phyloP scores from a whole-genome alignment of 1,140 invertebrate species.

The Eufriesea mexicana region DNA sequence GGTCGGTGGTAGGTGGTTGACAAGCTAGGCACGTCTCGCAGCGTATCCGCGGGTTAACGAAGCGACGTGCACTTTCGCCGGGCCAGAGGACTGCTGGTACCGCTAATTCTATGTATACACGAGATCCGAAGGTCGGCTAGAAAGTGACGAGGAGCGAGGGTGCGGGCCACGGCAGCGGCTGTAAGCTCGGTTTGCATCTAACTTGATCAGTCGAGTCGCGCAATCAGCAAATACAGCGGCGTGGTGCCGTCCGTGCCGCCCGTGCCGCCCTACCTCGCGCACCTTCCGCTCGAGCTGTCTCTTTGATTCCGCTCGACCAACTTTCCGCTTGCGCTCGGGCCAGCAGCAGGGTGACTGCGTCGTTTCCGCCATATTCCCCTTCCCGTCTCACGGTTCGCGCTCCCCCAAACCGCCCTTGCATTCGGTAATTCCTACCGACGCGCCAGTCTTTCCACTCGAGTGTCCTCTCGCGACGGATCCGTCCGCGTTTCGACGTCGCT shows the following conservation, averaged over 20 bases:
- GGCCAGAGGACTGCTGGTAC: conserved; percentile 47
- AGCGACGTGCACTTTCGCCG: conserved; percentile 62
- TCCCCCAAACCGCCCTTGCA: no score
- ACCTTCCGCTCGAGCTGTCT: not conserved
- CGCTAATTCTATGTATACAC: conserved; percentile 68
- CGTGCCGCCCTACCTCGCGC: not conserved
- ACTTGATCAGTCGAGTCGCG: conserved; percentile 54
- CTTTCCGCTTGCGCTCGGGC: not conserved
- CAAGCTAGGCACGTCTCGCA: conserved; percentile 62
- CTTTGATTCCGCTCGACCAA: not conserved
- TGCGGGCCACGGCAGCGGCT: conserved; percentile 4
- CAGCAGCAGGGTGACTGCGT: not conserved
- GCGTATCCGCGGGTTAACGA: conserved; percentile 65
- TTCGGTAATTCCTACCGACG: no score
- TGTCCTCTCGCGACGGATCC: no score
- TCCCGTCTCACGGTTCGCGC: no score
- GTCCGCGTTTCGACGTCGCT: no score
- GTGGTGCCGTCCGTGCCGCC: not conserved
- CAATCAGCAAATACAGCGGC: conserved; percentile 60
- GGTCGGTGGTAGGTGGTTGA: conserved; percentile 14
- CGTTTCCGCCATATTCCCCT: not conserved
- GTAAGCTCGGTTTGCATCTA: conserved; percentile 63
- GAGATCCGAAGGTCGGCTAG: conserved; percentile 10
- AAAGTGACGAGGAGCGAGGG: conserved; percentile 18
- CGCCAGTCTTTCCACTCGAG: no score